These are phyloP conservation scores for Doryteuthis pealeii DNA, from an alignment of 1,140 invertebrate species.

Conservation along the genomic window DNA sequence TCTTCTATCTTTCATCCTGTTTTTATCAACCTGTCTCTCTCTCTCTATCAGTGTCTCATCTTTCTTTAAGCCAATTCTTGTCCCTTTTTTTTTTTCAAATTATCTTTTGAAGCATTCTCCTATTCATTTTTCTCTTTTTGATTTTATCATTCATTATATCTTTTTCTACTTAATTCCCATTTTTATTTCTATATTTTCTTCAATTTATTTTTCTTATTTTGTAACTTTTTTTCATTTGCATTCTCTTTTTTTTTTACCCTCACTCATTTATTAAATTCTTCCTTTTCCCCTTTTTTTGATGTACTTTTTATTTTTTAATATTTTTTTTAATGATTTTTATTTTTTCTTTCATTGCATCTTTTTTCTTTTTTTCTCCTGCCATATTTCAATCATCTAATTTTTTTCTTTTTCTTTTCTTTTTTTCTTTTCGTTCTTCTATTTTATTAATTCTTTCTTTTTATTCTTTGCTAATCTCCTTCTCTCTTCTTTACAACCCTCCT, in stretches of 20 bases:
- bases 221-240: neutral
- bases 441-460: neutral
- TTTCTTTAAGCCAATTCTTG: neutral
- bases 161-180: neutral
- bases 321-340: neutral
- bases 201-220: neutral
- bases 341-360: neutral
- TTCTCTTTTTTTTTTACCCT: neutral
- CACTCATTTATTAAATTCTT: neutral
- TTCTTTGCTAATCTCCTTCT: neutral
- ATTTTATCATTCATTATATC: neutral
- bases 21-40: neutral
- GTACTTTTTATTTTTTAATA: neutral
- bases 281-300: neutral
- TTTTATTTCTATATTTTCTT: neutral
- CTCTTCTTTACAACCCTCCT: neutral
- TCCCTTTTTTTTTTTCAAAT: neutral
- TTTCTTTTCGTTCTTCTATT: neutral
- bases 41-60: neutral
- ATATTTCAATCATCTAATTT: too few relatives aligned
- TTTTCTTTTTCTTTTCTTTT: neutral
- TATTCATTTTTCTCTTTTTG: neutral
- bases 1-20: neutral
- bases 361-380: neutral
- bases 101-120: neutral